Percentiles rank a stretch among this genome's conserved stretches.
Conservation (phyloP, 35 echinoderm and acorn worm genomes). For the Ptychodera flava region DNA sequence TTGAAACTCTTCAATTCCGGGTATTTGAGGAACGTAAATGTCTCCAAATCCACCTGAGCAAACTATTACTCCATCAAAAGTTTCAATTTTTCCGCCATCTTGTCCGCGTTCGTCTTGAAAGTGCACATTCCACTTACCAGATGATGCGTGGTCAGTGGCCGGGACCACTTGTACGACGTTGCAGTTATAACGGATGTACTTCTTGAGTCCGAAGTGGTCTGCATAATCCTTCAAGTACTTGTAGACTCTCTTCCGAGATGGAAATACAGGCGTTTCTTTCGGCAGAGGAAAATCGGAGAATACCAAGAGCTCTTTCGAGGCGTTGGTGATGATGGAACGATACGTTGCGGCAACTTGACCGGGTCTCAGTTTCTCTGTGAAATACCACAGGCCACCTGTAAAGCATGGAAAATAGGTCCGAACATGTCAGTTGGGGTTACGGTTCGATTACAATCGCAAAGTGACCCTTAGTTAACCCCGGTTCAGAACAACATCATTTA, state of each 20-base stretch:
- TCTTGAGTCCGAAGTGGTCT: constrained; percentile 48
- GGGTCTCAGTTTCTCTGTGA: not conserved
- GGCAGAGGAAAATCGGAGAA: constrained; percentile 83
- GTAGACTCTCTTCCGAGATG: constrained; percentile 20
- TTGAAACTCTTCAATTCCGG: constrained; percentile 26
- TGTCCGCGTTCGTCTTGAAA: not conserved
- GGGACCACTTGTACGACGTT: constrained; percentile 24
- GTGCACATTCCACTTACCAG: not conserved
- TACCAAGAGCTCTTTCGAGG: constrained; percentile 58
- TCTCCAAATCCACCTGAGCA: constrained; percentile 20
- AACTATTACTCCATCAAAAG: constrained; percentile 47
- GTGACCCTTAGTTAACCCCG: no score
- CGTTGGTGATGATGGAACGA: constrained; percentile 44
- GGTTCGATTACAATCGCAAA: no score
- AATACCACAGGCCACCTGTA: constrained; percentile 63
- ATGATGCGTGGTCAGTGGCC: not conserved
- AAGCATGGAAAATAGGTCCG: not conserved
- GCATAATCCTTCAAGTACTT: constrained; percentile 63
- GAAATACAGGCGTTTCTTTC: constrained; percentile 50
- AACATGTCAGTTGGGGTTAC: no score
- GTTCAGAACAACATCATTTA: no score
- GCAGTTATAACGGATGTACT: constrained; percentile 47
- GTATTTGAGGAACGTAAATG: not conserved
- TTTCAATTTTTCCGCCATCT: not conserved
- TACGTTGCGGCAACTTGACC: constrained; percentile 37